Evolutionary conservation across 1,140 invertebrate genomes (phyloP).

Genomic region (Caenorhabditis inopinata): DNA sequence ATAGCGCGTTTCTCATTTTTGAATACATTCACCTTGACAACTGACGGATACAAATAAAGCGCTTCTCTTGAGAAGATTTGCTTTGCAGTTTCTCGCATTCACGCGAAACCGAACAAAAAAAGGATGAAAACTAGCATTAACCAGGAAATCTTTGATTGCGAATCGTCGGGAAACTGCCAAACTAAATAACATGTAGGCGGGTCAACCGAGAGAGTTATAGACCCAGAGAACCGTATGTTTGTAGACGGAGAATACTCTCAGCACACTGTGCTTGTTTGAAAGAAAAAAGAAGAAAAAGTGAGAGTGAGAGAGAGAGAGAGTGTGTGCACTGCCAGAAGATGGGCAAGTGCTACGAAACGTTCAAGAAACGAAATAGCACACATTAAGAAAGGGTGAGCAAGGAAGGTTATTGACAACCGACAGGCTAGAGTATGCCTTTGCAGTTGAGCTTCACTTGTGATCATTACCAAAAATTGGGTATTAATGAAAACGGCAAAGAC

Average conservation of each 20-base stretch:
- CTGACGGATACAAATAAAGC: neutral
- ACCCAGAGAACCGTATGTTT: neutral
- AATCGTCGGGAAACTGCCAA: neutral
- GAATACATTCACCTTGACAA: neutral
- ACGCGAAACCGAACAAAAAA: neutral
- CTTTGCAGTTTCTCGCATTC: no score
- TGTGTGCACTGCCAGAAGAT: no score
- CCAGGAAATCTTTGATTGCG: neutral
- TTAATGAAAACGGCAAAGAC: no score
- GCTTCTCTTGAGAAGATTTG: no score
- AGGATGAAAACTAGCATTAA: neutral
- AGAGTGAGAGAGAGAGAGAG: neutral
- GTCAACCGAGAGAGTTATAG: neutral
- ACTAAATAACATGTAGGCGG: neutral
- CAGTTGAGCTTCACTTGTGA: neutral
- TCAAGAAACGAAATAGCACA: neutral
- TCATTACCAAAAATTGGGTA: neutral
- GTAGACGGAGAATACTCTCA: neutral
- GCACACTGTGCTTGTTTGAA: neutral
- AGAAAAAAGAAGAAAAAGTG: neutral
- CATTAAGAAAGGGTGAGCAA: no score
- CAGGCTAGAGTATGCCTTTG: slow-evolving; percentile 6
- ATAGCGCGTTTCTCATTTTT: neutral
- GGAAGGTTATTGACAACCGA: neutral
- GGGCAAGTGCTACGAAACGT: no score